phyloP scores from a whole-genome alignment of 2,113 vertebrate species.

The Barbus barbus region DNA sequence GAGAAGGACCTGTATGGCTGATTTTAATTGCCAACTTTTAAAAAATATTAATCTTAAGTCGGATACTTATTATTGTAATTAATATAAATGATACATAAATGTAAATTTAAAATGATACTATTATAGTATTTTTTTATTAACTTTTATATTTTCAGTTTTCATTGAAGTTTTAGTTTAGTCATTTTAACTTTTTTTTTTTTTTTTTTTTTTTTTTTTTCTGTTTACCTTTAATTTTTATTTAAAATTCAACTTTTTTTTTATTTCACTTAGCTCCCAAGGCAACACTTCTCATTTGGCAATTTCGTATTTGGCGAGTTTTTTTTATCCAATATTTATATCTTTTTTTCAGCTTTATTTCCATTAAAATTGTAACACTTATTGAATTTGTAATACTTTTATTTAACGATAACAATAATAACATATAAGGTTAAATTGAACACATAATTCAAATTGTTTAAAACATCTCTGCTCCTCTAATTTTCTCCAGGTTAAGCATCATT shows the following conservation, averaged over 20 bases:
- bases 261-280: neutral
- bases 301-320: neutral
- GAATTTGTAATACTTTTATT: neutral
- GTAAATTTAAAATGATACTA: too few species aligned
- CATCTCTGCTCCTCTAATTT: neutral
- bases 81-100: too few species aligned
- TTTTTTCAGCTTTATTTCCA: neutral
- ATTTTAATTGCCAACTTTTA: too few species aligned
- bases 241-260: neutral
- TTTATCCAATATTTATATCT: neutral
- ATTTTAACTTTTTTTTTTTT: too few species aligned
- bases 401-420: neutral
- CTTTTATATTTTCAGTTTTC: too few species aligned
- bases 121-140: too few species aligned
- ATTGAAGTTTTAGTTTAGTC: too few species aligned
- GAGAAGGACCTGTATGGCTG: too few species aligned
- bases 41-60: too few species aligned
- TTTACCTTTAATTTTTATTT: neutral
- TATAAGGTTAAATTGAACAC: neutral
- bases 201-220: too few species aligned
- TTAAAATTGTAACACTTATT: too few species aligned
- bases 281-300: neutral
- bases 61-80: too few species aligned
- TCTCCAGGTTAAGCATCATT: conserved; percentile 65
- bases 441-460: neutral